Evolutionary conservation across 2,888 invertebrate species (phyloP), one percentile per base, ranked within the genome.

Genomic region (Drosophila seclusa): DNA sequence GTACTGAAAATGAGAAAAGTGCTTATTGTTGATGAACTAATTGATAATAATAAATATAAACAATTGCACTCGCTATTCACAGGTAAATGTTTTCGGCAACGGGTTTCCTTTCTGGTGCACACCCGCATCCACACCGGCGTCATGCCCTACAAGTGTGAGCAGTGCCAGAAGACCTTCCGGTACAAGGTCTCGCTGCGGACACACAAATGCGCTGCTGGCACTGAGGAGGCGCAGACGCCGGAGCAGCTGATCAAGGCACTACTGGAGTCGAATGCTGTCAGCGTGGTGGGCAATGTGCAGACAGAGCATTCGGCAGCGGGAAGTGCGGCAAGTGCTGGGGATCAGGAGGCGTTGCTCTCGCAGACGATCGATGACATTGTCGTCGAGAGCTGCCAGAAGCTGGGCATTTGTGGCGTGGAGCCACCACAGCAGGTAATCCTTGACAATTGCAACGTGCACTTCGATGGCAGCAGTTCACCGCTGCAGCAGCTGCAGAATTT

Each of bases 41-140:
- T 50, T 29, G 6, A 27, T 29, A 29, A 32, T 27, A 36, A 13
- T 40, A 4, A 29, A 24, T 64, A 31, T 31, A 4, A 16, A 54
- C 13, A 36, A 42, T 61, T 76, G 8, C 7, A 65, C 71, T 40
- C 10, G 16, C 2, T 5, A 16, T 11, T 24, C 10, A 32, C 92
- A 97, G 97, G 97, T 16, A 97, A 97, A 94, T 96, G 96, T 90
- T 97, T 97, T 91, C 95, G 97, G 11, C 97, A 97, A 92, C 93
- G 97, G 68, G 97, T 97, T 18, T 97, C 97, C 0, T 97, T 97
- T 92, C 94, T 97, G 88, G 97, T 97, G 0, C 97, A 97, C 91
- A 94, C 96, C 73, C 94, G 97, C 76, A 97, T 97, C 80, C 97
- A 97, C 54, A 92, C 97, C 1, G 97, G 97, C 38, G 97, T 95